Conservation (phyloP, 1,140 invertebrate species). For the Cyclargus thomasi region DNA sequence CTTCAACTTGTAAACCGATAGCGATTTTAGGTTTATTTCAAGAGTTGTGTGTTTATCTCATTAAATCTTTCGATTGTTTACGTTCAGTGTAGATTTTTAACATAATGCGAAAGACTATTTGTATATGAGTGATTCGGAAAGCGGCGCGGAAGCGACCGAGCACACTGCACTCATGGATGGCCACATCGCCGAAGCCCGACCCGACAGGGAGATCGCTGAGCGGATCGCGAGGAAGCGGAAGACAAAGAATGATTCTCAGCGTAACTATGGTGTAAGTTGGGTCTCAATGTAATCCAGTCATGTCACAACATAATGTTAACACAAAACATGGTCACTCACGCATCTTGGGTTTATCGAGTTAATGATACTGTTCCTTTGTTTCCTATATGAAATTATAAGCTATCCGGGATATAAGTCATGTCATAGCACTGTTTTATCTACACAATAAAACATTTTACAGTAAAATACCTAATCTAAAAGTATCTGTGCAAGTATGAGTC, state of each 20-base stretch:
- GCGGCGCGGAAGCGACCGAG: conserved; percentile 77
- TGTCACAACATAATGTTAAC: neutral
- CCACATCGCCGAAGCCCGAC: conserved; percentile 79
- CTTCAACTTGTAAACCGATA: neutral
- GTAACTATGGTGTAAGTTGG: conserved; percentile 60
- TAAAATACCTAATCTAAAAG: neutral
- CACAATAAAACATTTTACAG: conserved; percentile 15
- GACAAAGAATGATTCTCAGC: conserved; percentile 54
- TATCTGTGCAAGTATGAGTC: neutral
- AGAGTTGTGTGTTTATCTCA: conserved; percentile 7
- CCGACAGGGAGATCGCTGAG: conserved; percentile 66
- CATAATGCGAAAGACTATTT: conserved; percentile 44
- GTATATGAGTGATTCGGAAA: conserved; percentile 68
- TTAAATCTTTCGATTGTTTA: neutral
- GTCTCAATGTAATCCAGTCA: neutral
- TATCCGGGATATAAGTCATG: neutral
- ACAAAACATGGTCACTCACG: neutral
- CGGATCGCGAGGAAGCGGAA: conserved; percentile 63
- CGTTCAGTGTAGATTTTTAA: conserved; percentile 21
- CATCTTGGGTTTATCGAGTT: neutral
- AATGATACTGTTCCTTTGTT: neutral
- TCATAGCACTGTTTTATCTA: neutral
- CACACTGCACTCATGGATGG: conserved; percentile 87
- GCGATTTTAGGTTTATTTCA: neutral
- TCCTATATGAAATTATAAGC: neutral